phyloP scores from a whole-genome alignment of 2,888 invertebrate genomes.

The Cheilosia grossa region DNA sequence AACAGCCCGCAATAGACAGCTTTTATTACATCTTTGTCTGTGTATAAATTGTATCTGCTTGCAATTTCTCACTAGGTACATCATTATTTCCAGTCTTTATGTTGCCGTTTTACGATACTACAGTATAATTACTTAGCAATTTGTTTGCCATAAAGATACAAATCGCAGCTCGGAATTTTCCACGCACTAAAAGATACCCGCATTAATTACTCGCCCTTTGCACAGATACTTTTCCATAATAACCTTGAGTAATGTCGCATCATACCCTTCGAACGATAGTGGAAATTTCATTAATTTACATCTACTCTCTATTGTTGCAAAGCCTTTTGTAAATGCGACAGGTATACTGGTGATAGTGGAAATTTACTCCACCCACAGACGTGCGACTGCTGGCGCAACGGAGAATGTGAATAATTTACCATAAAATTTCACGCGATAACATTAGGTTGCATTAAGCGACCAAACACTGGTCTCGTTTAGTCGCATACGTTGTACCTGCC shows the following conservation, averaged over 20 bases:
- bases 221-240: conserved; percentile 26
- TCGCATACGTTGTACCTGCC: neutral
- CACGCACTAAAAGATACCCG: conserved; percentile 18
- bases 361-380: neutral
- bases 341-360: conserved; percentile 3
- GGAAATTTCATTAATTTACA: neutral
- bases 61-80: neutral
- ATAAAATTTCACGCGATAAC: conserved; percentile 26
- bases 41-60: neutral
- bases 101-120: conserved; percentile 3
- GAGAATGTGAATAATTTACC: conserved; percentile 26
- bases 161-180: conserved; percentile 28
- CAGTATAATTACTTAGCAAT: conserved; percentile 25
- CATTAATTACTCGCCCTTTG: conserved; percentile 3
- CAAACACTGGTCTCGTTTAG: neutral
- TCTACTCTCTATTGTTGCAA: neutral
- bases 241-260: neutral
- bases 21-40: no score
- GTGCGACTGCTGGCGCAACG: no score
- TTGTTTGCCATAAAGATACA: conserved; percentile 40
- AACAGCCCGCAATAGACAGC: no score
- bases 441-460: conserved; percentile 25
- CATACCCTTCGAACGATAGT: neutral
- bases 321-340: conserved; percentile 9
- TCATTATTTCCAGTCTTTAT: neutral